phyloP scores from a whole-genome alignment of 2,113 vertebrate species.

The Sporophila hypoxantha region DNA sequence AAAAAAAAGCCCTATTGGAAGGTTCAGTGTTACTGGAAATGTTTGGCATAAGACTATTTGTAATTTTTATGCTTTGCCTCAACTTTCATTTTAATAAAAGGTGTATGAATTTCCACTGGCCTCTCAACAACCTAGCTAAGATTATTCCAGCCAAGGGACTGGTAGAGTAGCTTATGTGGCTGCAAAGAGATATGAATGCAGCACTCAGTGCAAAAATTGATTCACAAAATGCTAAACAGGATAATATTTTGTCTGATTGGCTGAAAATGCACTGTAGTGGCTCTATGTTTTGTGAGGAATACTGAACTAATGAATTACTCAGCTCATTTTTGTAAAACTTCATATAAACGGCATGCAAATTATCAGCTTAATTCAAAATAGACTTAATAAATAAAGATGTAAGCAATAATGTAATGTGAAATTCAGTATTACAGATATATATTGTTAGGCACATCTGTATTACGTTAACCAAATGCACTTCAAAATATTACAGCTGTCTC shows the following conservation, averaged over 20 bases:
- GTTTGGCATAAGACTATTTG: background rate
- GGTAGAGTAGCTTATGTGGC: background rate
- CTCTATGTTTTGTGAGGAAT: background rate
- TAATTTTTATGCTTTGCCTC: background rate
- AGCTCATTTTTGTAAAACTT: background rate
- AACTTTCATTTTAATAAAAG: background rate
- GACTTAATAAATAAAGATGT: background rate
- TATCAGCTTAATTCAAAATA: background rate
- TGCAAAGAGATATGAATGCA: background rate
- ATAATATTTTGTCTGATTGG: background rate
- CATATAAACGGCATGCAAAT: background rate
- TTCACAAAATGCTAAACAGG: background rate
- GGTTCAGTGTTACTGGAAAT: background rate
- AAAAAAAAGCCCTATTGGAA: background rate
- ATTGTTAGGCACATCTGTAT: background rate
- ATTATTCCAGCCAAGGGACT: background rate
- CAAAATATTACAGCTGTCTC: background rate
- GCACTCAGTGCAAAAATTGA: background rate
- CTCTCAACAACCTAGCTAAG: background rate
- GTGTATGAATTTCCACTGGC: background rate
- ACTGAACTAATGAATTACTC: background rate
- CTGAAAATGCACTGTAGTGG: background rate
- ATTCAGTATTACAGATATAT: background rate
- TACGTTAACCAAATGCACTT: background rate
- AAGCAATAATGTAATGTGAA: background rate